A percentile compares a stretch with the other conserved stretches of the same genome.
Conservation (phyloP, 1,140 invertebrate genomes). For the Centruroides sculpturatus region DNA sequence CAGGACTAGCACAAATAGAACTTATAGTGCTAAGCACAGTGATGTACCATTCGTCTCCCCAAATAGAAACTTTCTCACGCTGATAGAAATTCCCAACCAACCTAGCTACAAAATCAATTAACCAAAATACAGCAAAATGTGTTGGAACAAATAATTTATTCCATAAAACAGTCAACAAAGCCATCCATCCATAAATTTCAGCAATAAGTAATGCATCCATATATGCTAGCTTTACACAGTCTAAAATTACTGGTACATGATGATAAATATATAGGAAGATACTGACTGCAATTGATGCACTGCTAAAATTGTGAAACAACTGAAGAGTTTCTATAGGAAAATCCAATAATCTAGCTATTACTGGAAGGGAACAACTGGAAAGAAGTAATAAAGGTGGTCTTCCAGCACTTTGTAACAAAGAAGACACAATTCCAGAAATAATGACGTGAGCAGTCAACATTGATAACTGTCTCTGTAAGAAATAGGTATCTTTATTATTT, state of each 20-base stretch:
- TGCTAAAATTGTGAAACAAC: constrained; percentile 35
- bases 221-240: constrained; percentile 27
- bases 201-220: constrained; percentile 19
- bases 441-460: constrained; percentile 30
- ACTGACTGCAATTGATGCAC: constrained; percentile 30
- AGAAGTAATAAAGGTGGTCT: constrained; percentile 28
- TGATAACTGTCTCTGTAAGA: constrained; percentile 25
- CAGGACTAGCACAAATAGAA: constrained; percentile 36
- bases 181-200: constrained; percentile 27
- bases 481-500: constrained; percentile 23
- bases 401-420: constrained; percentile 33
- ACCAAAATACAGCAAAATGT: constrained; percentile 36
- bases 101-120: constrained; percentile 29
- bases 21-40: constrained; percentile 32
- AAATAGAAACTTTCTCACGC: neutral
- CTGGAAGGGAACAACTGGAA: constrained; percentile 33
- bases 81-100: constrained; percentile 24
- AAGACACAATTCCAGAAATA: constrained; percentile 30
- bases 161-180: constrained; percentile 29
- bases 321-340: constrained; percentile 31
- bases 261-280: constrained; percentile 34
- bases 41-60: constrained; percentile 26
- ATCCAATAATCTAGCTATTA: constrained; percentile 32
- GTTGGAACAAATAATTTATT: constrained; percentile 31
- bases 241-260: constrained; percentile 30